These are phyloP conservation scores for Caenorhabditis plicata DNA, from an alignment of 2,888 invertebrate genomes.

Conservation along the genomic window DNA sequence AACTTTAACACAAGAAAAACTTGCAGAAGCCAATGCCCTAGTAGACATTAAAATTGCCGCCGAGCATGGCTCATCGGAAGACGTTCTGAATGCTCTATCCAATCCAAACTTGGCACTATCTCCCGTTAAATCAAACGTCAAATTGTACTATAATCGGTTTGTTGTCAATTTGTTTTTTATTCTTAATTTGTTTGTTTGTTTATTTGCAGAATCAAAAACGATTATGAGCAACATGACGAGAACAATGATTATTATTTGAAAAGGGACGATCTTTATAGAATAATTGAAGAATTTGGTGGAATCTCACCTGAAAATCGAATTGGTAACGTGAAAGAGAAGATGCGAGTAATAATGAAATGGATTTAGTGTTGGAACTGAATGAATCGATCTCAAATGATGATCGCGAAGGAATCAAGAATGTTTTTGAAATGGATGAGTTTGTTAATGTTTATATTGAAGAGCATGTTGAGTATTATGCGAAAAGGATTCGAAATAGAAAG, in stretches of 20 bases:
- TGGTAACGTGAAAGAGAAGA: conserved; percentile 12
- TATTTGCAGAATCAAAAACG: conserved; percentile 25
- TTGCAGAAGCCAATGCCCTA: conserved; percentile 44
- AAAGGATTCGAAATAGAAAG: not conserved
- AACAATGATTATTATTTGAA: conserved; percentile 32
- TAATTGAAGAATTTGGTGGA: conserved; percentile 34
- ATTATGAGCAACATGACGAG: conserved; percentile 22
- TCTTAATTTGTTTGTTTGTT: not conserved
- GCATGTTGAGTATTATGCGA: conserved; percentile 32
- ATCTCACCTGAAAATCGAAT: conserved; percentile 32
- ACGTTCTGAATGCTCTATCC: conserved; percentile 39
- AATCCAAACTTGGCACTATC: conserved; percentile 38
- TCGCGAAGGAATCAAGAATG: conserved; percentile 12
- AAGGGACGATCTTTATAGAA: conserved; percentile 23
- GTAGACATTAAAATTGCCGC: conserved; percentile 49
- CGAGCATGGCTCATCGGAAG: conserved; percentile 49
- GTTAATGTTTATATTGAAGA: conserved; percentile 22
- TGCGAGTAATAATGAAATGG: too few species aligned
- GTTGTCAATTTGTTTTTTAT: not conserved
- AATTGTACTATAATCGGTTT: conserved; percentile 43
- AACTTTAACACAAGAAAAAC: not conserved
- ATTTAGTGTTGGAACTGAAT: conserved; percentile 19
- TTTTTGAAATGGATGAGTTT: conserved; percentile 15
- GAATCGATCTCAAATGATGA: conserved; percentile 10
- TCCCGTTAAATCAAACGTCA: conserved; percentile 30